A percentile compares a stretch with the other conserved stretches of the same genome.
phyloP scores from a whole-genome alignment of 2,888 invertebrate genomes.

The Labia minor region DNA sequence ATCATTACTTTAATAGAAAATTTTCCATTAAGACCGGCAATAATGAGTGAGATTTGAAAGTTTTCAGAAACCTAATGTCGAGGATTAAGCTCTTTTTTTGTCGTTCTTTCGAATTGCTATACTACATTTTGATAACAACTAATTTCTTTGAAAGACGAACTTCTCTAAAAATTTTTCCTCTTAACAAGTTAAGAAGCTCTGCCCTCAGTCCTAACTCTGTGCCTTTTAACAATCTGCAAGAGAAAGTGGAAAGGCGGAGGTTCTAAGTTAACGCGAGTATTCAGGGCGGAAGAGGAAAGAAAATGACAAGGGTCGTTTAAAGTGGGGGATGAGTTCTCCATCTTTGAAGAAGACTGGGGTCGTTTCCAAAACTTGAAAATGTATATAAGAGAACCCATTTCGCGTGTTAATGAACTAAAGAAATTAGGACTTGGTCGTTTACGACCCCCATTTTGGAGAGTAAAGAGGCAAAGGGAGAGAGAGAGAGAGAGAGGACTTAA shows the following conservation, averaged over 20 bases:
- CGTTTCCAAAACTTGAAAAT: background rate
- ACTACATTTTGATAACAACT: conserved; percentile 13
- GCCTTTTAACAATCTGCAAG: background rate
- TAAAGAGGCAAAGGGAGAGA: too few relatives aligned
- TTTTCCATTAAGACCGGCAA: background rate
- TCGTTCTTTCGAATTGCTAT: background rate
- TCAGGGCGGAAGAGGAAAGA: background rate
- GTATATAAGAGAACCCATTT: conserved; percentile 3
- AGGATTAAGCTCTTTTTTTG: background rate
- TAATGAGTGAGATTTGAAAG: background rate
- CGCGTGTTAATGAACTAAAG: conserved; percentile 13
- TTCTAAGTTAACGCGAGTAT: background rate
- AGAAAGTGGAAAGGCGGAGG: too few relatives aligned
- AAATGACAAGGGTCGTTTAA: background rate
- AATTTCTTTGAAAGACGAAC: background rate
- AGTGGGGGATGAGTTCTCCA: background rate
- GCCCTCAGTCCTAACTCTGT: background rate
- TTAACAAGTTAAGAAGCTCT: background rate
- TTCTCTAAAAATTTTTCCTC: background rate
- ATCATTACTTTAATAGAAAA: background rate
- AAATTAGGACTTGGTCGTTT: conserved; percentile 3
- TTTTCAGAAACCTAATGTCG: background rate
- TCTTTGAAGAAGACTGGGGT: background rate
- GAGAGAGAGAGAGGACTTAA: too few relatives aligned
- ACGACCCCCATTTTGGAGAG: too few relatives aligned